These are phyloP conservation scores for Drosophila neoperkinsi DNA, from an alignment of 2,888 invertebrate genomes.

Conservation along the genomic window DNA sequence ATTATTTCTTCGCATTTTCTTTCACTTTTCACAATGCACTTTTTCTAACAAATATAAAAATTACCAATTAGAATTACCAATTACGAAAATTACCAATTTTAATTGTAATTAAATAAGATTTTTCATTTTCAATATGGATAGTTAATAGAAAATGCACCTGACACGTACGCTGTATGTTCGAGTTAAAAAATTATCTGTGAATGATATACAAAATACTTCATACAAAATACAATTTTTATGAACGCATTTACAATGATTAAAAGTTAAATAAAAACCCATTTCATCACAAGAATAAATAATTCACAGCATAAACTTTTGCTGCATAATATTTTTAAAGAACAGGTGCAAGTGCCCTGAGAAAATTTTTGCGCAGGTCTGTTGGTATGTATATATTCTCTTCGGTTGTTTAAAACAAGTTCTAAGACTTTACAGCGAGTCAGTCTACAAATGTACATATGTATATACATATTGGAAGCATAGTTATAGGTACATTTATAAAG, in stretches of 20 bases:
- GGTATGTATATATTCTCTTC: neutral
- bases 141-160: neutral
- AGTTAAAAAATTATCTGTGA: neutral
- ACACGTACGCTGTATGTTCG: too few relatives aligned
- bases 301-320: neutral
- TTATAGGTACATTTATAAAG: conserved; percentile 14
- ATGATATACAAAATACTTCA: neutral
- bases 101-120: neutral
- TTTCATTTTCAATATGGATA: neutral
- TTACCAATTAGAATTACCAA: too few relatives aligned
- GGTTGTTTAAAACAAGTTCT: conserved; percentile 3
- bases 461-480: conserved; percentile 9
- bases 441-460: neutral
- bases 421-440: conserved; percentile 9
- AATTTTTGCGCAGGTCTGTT: neutral
- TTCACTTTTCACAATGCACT: neutral
- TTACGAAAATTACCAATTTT: too few relatives aligned
- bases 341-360: neutral
- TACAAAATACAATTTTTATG: neutral
- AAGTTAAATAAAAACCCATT: neutral
- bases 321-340: neutral
- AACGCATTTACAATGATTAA: neutral
- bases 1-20: neutral
- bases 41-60: neutral
- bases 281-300: neutral